phyloP scores from a whole-genome alignment of 2,888 invertebrate species.

The Mimas tiliae region DNA sequence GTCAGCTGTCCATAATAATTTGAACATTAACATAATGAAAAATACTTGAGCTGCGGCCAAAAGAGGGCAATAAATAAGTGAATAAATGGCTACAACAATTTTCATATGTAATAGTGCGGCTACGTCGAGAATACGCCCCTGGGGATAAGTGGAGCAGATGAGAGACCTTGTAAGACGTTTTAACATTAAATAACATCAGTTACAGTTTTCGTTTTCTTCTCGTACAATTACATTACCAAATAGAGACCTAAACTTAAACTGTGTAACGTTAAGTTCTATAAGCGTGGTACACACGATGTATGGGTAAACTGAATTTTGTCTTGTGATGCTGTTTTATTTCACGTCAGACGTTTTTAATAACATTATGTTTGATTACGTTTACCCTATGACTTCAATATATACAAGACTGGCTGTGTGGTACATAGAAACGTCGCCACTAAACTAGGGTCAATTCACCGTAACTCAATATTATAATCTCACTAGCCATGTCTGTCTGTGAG shows the following conservation, averaged over 20 bases:
- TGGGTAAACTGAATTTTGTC: too few relatives aligned
- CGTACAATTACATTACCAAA: background rate
- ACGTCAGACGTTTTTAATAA: too few relatives aligned
- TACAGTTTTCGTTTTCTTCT: background rate
- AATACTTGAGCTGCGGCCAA: conserved; percentile 66
- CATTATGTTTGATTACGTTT: too few relatives aligned
- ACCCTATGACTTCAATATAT: too few relatives aligned
- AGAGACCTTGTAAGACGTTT: conserved; percentile 18
- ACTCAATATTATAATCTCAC: too few relatives aligned
- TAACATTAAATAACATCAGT: conserved; percentile 11
- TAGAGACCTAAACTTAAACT: background rate
- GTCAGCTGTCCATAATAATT: conserved; percentile 46
- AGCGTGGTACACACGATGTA: too few relatives aligned
- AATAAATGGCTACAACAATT: conserved; percentile 51
- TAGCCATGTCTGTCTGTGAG: too few relatives aligned
- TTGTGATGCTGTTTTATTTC: too few relatives aligned
- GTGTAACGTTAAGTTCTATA: background rate
- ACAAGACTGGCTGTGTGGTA: too few relatives aligned
- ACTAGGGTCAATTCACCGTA: too few relatives aligned
- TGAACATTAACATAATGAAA: conserved; percentile 61
- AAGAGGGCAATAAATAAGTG: conserved; percentile 58
- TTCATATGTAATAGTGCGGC: conserved; percentile 64
- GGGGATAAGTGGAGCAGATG: conserved; percentile 15
- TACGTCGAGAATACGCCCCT: conserved; percentile 36
- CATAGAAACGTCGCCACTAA: too few relatives aligned